A percentile compares a stretch with the other conserved stretches of the same genome.
Evolutionary conservation across 2,113 vertebrate species (phyloP).

Genomic region (Phalacrocorax carbo): DNA sequence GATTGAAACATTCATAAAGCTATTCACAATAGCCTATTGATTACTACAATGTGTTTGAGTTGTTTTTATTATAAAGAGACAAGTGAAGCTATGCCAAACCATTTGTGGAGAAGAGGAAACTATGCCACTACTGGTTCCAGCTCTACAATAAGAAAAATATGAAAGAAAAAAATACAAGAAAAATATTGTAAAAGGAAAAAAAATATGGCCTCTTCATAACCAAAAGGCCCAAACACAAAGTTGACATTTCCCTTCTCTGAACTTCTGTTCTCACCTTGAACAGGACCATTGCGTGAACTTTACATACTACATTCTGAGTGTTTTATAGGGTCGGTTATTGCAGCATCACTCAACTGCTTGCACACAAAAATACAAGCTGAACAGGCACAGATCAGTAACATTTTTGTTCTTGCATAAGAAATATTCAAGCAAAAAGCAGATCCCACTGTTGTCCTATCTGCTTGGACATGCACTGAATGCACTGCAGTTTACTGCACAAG

Average conservation of each 20-base stretch:
- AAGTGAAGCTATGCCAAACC: slow-evolving; percentile 46
- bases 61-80: slow-evolving; percentile 43
- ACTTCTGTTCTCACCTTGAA: neutral
- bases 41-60: slow-evolving; percentile 51
- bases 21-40: slow-evolving; percentile 33
- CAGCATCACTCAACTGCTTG: neutral
- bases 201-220: neutral
- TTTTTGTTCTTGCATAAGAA: neutral
- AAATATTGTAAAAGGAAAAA: neutral
- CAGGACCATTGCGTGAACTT: neutral
- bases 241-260: neutral
- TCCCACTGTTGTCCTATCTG: neutral
- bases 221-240: neutral
- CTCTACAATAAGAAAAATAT: slow-evolving; percentile 18
- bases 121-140: slow-evolving; percentile 18
- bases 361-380: neutral
- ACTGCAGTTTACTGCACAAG: neutral
- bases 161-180: neutral
- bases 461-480: neutral
- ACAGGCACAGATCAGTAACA: neutral
- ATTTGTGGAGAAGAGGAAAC: slow-evolving; percentile 28
- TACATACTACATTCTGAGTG: neutral
- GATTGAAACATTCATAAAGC: slow-evolving; percentile 27
- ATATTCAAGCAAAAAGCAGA: neutral
- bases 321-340: neutral